Conservation (phyloP, 2,888 invertebrate species). For the Cryptophagus acutangulus region DNA sequence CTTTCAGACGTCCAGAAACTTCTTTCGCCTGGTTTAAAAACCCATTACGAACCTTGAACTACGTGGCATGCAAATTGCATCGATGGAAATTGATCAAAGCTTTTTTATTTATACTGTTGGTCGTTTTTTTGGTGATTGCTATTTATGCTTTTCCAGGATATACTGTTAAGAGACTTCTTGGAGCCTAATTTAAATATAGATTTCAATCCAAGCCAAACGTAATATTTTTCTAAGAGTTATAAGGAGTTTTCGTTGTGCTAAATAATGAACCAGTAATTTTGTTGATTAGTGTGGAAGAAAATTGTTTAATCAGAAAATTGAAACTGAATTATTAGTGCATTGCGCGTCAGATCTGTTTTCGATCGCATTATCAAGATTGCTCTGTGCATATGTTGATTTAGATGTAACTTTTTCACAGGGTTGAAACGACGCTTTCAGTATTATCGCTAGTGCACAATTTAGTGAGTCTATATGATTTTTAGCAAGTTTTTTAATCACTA, state of each 20-base stretch:
- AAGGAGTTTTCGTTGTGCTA: too few relatives aligned
- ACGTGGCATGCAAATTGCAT: slow-evolving; percentile 44
- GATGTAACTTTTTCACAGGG: slow-evolving; percentile 23
- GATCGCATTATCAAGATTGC: slow-evolving; percentile 30
- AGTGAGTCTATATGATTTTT: too few relatives aligned
- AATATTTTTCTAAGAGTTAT: too few relatives aligned
- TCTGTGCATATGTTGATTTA: slow-evolving; percentile 17
- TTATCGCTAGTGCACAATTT: too few relatives aligned
- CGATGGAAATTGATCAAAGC: slow-evolving; percentile 46
- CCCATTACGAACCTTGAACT: slow-evolving; percentile 51
- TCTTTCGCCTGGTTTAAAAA: slow-evolving; percentile 58
- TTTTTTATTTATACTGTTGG: slow-evolving; percentile 36
- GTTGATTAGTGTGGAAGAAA: too few relatives aligned
- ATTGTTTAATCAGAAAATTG: not conserved
- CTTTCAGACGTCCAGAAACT: slow-evolving; percentile 56
- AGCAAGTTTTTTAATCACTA: not conserved
- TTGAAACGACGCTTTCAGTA: slow-evolving; percentile 12
- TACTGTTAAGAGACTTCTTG: slow-evolving; percentile 48
- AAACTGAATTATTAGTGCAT: slow-evolving; percentile 3
- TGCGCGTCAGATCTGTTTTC: slow-evolving; percentile 25
- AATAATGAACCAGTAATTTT: too few relatives aligned
- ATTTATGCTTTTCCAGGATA: slow-evolving; percentile 52
- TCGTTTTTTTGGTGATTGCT: slow-evolving; percentile 42
- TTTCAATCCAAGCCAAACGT: too few relatives aligned
- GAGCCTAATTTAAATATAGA: slow-evolving; percentile 26